Base-by-base conservation (phyloP, 2,113 vertebrate genomes). In the Ifrita kowaldi region DNA sequence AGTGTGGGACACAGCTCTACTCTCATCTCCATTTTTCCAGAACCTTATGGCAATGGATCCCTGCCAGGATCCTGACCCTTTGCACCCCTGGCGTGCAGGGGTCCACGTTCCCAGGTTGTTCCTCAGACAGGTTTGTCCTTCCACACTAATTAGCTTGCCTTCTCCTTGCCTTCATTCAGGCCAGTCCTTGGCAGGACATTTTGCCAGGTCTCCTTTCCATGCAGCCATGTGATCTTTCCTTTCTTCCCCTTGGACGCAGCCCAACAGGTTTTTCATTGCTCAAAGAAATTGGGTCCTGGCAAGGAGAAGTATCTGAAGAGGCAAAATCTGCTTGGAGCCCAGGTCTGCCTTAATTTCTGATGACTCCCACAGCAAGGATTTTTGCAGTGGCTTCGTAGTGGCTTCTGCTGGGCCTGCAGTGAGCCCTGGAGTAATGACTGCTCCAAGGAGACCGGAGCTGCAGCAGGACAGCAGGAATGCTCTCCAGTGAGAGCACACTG, bases 1-100 rank as follows among this genome's bases (percentile, higher is more conserved):
- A 18, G 13, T 35, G 16, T 1, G 4, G 49, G 83, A 60, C 41
- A 49, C 1, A 6, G 30, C 33, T 92, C 63, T 86, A 77, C 32
- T 77, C 32, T 5, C 6, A 65, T 75, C 64, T 90, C 77, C 35
- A 10, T 68, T 77, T 71, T 37, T 6, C 7, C 64, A 93, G 42
- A n/a, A 65, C 23, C 23, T 84, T 79, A 32, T 10, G 46, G 56
- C 35, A 81, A 56, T 12, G 35, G 41, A 75, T 64, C 6, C 44
- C 71, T 53, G 80, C 37, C 74, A 78, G 60, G 60, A 90, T 8
- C 11, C 57, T 0, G 1, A 68, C 32, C 33, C 11, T 83, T 59
- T 41, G 47, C 50, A 55, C 1, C 30, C 32, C 42, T 0, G 0
- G 44, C 17, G 21, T 18, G 33, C n/a, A 57, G 47, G 52, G 44